Evolutionary conservation across 2,797 vertebrate species (phyloP).

Genomic region (Channa striata): DNA sequence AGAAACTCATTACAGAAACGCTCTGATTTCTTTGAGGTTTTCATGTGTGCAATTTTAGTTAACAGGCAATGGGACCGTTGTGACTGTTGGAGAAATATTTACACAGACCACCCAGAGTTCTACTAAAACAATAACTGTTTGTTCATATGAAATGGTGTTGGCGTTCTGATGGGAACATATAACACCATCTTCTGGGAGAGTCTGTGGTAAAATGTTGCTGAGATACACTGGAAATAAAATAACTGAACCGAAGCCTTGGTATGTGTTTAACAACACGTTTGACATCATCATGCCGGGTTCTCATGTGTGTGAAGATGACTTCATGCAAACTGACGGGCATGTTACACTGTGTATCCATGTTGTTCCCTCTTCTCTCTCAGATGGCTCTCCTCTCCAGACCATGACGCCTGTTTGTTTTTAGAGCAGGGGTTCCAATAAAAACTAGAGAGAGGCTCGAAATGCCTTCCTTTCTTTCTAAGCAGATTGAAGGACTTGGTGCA

Average conservation of each 20-base stretch:
- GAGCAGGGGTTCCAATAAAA: conserved; percentile 46
- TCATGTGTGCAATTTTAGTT: conserved; percentile 51
- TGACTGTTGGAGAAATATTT: conserved; percentile 67
- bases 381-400: conserved; percentile 49
- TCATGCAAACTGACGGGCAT: neutral
- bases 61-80: conserved; percentile 56
- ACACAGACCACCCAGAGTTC: conserved; percentile 72
- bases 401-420: conserved; percentile 71
- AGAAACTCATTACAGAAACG: conserved; percentile 33
- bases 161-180: conserved; percentile 31
- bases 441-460: conserved; percentile 61
- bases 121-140: conserved; percentile 64
- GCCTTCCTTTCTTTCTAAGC: conserved; percentile 53
- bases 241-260: neutral
- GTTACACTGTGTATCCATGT: conserved; percentile 4
- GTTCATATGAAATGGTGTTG: conserved; percentile 52
- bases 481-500: conserved; percentile 38
- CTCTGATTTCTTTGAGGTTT: conserved; percentile 52
- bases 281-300: neutral
- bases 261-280: neutral
- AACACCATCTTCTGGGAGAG: conserved; percentile 25
- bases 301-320: neutral
- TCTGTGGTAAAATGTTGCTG: conserved; percentile 11
- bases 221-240: conserved; percentile 5
- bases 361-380: conserved; percentile 27